A percentile compares a stretch with the other conserved stretches of the same genome.
These are phyloP conservation scores for Planococcus citri DNA, from an alignment of 1,140 invertebrate genomes.

Conservation along the genomic window DNA sequence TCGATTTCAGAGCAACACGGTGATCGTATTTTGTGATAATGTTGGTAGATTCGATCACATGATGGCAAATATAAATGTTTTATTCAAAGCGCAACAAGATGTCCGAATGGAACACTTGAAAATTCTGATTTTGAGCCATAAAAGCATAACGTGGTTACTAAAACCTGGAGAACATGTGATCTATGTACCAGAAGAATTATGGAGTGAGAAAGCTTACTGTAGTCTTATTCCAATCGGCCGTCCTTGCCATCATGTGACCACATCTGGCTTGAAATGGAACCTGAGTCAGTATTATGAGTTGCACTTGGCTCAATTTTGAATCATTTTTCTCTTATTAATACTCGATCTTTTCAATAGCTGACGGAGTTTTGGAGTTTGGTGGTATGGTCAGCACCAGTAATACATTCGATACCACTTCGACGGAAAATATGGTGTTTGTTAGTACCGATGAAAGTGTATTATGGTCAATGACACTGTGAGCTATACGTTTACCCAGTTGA, in stretches of 20 bases:
- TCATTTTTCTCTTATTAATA: background rate
- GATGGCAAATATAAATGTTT: conserved; percentile 61
- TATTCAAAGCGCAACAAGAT: conserved; percentile 45
- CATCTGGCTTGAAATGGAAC: conserved; percentile 74
- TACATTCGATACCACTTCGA: conserved; percentile 34
- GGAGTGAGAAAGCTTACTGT: conserved; percentile 45
- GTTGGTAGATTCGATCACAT: conserved; percentile 66
- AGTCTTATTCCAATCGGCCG: conserved; percentile 58
- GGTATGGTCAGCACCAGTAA: conserved; percentile 67
- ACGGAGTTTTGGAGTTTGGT: conserved; percentile 48
- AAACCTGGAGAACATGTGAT: conserved; percentile 51
- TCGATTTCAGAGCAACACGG: conserved; percentile 19
- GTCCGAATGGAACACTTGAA: conserved; percentile 34
- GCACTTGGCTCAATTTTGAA: background rate
- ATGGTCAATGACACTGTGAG: conserved; percentile 1
- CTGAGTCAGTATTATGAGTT: conserved; percentile 43
- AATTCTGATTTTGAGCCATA: conserved; percentile 45
- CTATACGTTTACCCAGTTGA: background rate
- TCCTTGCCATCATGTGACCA: conserved; percentile 45
- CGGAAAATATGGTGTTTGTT: background rate
- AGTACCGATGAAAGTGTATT: background rate
- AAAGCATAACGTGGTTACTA: conserved; percentile 56
- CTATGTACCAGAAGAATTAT: conserved; percentile 42
- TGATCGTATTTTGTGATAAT: conserved; percentile 46
- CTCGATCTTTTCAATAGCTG: conserved; percentile 39